Evolutionary conservation across 1,140 invertebrate species (phyloP).

Genomic region (Drosophila nigromelanica): DNA sequence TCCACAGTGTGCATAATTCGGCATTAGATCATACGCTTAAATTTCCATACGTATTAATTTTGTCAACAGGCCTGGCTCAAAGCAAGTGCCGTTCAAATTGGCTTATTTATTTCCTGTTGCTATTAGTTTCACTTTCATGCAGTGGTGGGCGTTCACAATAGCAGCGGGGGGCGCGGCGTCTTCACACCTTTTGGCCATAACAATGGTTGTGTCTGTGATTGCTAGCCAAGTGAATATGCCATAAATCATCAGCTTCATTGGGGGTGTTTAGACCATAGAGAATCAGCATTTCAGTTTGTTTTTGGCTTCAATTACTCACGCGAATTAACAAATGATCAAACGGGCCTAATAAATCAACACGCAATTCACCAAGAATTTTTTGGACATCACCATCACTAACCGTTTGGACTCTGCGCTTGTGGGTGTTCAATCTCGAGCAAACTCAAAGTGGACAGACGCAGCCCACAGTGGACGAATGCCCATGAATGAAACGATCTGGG

Average conservation of each 20-base stretch:
- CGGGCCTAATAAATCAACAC: constrained; percentile 66
- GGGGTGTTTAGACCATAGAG: constrained; percentile 46
- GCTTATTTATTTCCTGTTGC: constrained; percentile 32
- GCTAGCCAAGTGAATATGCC: constrained; percentile 42
- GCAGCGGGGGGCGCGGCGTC: constrained; percentile 12
- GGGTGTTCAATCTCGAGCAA: constrained; percentile 37
- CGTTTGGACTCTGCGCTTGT: constrained; percentile 3
- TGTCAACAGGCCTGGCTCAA: constrained; percentile 44
- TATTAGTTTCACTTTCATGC: constrained; percentile 29
- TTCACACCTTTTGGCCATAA: constrained; percentile 59
- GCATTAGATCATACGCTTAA: constrained; percentile 58
- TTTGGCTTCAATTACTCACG: constrained; percentile 69
- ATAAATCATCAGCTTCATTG: constrained; percentile 66
- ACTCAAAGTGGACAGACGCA: constrained; percentile 9
- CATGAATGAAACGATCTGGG: constrained; percentile 62
- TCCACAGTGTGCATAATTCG: constrained; percentile 23
- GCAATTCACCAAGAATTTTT: constrained; percentile 52
- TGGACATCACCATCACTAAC: constrained; percentile 25
- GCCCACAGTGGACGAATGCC: constrained; percentile 12
- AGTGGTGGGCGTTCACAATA: not conserved
- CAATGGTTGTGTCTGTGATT: constrained; percentile 48
- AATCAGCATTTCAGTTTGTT: constrained; percentile 16
- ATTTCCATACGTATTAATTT: constrained; percentile 63
- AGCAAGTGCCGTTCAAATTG: constrained; percentile 24
- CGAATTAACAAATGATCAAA: constrained; percentile 47